phyloP scores from a whole-genome alignment of 2,113 vertebrate genomes.

The Oryctolagus cuniculus region DNA sequence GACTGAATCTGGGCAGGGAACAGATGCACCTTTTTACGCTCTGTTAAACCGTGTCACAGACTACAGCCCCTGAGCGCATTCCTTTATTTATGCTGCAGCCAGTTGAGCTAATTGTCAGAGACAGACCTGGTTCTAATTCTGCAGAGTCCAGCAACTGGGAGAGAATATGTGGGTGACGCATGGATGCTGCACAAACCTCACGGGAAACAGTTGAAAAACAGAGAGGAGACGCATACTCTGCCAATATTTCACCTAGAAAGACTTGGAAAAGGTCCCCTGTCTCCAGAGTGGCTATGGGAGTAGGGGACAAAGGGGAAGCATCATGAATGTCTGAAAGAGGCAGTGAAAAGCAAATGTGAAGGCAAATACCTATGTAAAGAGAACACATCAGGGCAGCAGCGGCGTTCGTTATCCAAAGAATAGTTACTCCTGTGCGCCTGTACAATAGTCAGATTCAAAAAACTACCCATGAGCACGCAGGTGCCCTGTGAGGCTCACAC shows the following conservation, averaged over 20 bases:
- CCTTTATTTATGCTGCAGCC: conserved; percentile 86
- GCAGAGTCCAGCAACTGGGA: conserved; percentile 70
- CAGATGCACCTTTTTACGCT: conserved; percentile 89
- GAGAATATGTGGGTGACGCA: neutral
- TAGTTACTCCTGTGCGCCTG: neutral
- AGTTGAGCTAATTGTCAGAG: conserved; percentile 88
- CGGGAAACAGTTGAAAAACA: neutral
- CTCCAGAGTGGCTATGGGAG: neutral
- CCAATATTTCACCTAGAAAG: conserved; percentile 56
- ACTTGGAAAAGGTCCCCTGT: conserved; percentile 45
- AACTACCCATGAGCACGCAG: neutral
- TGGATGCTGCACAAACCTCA: conserved; percentile 45
- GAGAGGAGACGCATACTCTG: neutral
- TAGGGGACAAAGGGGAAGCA: neutral
- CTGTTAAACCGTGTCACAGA: conserved; percentile 88
- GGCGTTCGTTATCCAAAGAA: conserved; percentile 4
- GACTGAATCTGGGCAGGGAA: conserved; percentile 85
- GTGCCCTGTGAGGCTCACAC: neutral
- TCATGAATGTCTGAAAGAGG: neutral
- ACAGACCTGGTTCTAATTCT: conserved; percentile 84
- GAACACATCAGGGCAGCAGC: neutral
- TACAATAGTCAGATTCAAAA: conserved; percentile 60
- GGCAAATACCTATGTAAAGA: conserved; percentile 31
- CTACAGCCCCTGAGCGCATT: conserved; percentile 86
- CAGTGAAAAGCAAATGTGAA: conserved; percentile 28